Conservation (phyloP, 2,797 vertebrate species). For the Malacoraja senta region DNA sequence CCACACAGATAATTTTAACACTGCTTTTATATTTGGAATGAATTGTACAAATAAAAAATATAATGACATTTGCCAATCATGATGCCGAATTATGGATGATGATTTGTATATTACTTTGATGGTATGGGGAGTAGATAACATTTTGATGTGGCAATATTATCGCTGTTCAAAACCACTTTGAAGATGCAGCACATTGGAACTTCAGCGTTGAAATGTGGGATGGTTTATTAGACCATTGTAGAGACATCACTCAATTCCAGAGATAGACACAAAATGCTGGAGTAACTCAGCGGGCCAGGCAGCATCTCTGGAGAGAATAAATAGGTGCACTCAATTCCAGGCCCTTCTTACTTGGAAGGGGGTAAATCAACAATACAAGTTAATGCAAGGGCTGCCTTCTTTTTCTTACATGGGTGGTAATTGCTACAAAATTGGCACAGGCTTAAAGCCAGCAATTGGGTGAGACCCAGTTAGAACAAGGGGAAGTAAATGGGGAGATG, state of each 20-base stretch:
- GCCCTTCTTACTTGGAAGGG: neutral
- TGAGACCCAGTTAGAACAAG: neutral
- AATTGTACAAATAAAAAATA: neutral
- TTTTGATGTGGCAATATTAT: neutral
- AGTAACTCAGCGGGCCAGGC: too few species aligned
- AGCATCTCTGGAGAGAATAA: too few species aligned
- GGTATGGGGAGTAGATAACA: neutral
- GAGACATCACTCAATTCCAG: neutral
- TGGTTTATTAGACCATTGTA: too few species aligned
- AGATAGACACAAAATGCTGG: too few species aligned
- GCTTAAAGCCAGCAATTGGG: neutral
- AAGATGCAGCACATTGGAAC: neutral
- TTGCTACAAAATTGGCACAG: neutral
- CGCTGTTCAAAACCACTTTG: neutral
- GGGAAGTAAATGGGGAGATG: slow-evolving; percentile 35
- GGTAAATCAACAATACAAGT: neutral
- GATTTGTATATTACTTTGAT: neutral
- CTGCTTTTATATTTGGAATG: neutral
- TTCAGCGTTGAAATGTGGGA: neutral
- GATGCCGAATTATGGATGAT: neutral
- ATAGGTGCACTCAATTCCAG: neutral
- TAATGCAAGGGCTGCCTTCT: neutral
- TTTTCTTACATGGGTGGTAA: neutral
- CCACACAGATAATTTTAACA: neutral
- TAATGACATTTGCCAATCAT: neutral